These are phyloP conservation scores for Ranitomeya imitator DNA, from an alignment of 2,113 vertebrate genomes.

Conservation along the genomic window DNA sequence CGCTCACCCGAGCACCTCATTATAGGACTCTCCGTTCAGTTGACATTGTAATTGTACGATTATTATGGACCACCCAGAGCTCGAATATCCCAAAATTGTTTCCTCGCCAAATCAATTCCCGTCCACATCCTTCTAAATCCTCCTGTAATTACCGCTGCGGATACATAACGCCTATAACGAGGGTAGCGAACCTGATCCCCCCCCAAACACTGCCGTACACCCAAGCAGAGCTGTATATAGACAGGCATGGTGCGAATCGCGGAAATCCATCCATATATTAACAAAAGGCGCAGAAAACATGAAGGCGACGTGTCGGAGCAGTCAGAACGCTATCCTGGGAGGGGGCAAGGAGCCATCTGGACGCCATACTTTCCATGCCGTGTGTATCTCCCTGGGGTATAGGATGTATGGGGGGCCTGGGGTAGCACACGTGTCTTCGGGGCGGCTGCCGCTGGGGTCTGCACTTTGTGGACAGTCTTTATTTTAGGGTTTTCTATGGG, in stretches of 20 bases:
- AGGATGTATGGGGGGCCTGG: neutral
- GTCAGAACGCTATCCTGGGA: neutral
- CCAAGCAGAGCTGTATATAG: neutral
- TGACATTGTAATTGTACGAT: neutral
- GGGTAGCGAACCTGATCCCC: neutral
- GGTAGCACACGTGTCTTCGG: neutral
- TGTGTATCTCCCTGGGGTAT: too few relatives aligned
- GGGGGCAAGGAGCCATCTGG: neutral
- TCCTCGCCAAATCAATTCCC: neutral
- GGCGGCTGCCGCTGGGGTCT: neutral
- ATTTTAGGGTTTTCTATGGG: neutral
- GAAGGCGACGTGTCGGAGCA: neutral
- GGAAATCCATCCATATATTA: neutral
- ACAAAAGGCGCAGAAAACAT: neutral
- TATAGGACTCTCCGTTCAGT: neutral
- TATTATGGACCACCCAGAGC: slow-evolving; percentile 15
- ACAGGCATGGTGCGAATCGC: too few relatives aligned
- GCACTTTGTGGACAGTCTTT: neutral
- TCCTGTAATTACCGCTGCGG: neutral
- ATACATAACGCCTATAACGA: neutral
- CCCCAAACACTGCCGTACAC: neutral
- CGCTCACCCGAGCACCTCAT: neutral
- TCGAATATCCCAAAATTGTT: neutral
- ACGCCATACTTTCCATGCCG: neutral
- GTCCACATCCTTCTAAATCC: neutral